Percentiles rank a stretch among this genome's conserved stretches.
These are phyloP conservation scores for Andrena dorsata DNA, from an alignment of 2,888 invertebrate genomes.

Conservation along the genomic window DNA sequence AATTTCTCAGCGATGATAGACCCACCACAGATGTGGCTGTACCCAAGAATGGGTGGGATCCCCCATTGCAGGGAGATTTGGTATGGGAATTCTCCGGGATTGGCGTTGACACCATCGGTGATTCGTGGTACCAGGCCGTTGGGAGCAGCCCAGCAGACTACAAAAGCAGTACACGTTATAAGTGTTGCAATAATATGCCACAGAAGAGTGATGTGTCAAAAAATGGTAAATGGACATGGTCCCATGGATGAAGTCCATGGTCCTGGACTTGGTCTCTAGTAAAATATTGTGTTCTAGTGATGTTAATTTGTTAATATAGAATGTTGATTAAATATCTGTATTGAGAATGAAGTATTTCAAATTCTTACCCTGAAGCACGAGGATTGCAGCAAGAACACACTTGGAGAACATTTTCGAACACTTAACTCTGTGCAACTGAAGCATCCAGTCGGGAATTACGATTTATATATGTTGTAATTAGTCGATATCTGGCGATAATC, in stretches of 20 bases:
- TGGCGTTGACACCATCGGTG: constrained; percentile 78
- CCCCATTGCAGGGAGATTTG: constrained; percentile 84
- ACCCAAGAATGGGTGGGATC: constrained; percentile 70
- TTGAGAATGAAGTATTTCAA: background rate
- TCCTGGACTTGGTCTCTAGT: too few species aligned
- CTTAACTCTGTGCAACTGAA: constrained; percentile 19
- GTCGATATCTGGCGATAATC: constrained; percentile 53
- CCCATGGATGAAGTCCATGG: too few species aligned
- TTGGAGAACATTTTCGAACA: constrained; percentile 68
- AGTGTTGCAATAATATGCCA: background rate
- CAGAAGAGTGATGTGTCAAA: too few species aligned
- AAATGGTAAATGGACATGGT: too few species aligned
- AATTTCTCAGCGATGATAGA: constrained; percentile 83
- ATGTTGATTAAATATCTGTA: background rate
- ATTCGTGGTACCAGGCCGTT: constrained; percentile 64
- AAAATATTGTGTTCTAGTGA: too few species aligned
- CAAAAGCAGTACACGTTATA: background rate
- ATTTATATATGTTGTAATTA: constrained; percentile 59
- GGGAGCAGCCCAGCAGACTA: constrained; percentile 60
- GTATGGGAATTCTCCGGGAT: constrained; percentile 80
- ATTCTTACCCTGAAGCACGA: constrained; percentile 74
- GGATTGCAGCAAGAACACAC: constrained; percentile 56
- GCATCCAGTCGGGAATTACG: background rate
- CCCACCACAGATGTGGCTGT: constrained; percentile 85
- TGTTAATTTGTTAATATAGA: too few species aligned